phyloP scores from a whole-genome alignment of 2,113 vertebrate genomes.

The Neomonachus schauinslandi region DNA sequence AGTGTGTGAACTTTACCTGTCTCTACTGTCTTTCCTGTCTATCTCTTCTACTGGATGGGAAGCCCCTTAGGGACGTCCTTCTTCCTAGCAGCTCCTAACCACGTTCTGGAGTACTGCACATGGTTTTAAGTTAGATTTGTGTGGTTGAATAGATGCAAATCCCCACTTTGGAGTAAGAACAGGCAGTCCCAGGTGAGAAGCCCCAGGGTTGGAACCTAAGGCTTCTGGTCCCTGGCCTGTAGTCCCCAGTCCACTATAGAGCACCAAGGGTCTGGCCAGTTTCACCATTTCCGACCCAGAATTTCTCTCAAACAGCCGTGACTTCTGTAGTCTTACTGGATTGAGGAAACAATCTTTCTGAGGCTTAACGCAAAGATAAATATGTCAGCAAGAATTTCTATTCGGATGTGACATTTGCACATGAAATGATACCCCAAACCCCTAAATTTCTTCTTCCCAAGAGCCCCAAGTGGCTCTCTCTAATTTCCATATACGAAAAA shows the following conservation, averaged over 20 bases:
- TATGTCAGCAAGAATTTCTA: not conserved
- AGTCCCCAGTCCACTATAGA: not conserved
- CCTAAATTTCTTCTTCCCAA: not conserved
- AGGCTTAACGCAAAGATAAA: not conserved
- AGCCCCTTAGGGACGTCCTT: too few relatives aligned
- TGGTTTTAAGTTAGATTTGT: not conserved
- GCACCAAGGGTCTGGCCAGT: not conserved
- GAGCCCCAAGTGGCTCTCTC: not conserved
- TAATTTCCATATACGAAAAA: not conserved
- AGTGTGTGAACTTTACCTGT: too few relatives aligned
- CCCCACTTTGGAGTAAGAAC: not conserved
- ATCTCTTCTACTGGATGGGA: not conserved
- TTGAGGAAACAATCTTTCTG: not conserved
- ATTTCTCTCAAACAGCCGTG: not conserved
- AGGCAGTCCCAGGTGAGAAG: not conserved
- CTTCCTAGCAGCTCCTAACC: not conserved
- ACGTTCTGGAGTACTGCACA: not conserved
- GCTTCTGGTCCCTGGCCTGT: not conserved
- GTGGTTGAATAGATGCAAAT: not conserved
- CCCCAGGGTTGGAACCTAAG: not conserved
- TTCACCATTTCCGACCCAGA: not conserved
- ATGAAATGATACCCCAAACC: not conserved
- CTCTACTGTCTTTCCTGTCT: not conserved
- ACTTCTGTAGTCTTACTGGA: not conserved
- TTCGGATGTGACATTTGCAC: not conserved